Evolutionary conservation across 2,888 invertebrate genomes (phyloP), one percentile per base, ranked within the genome.

Genomic region (Aporophyla lueneburgensis): DNA sequence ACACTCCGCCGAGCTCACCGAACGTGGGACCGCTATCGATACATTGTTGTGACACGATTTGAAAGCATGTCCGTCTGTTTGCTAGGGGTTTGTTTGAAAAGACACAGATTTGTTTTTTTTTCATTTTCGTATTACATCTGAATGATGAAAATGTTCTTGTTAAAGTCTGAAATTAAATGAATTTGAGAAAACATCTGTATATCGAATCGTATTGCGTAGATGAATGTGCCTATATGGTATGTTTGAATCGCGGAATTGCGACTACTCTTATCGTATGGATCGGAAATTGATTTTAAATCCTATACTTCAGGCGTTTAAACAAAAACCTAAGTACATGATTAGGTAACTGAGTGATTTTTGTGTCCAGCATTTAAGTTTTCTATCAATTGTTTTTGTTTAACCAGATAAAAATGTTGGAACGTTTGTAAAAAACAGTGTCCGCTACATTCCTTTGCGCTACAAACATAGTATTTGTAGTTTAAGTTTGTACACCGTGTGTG

Each of bases 1-100:
- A 21, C 51, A 76, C 83, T 67, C 54, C 54, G 71, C 65, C 79
- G 33, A 89, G 71, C 75, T 68, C 66, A 65, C 84, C 80, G 56
- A 49, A 58, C 69, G 46, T 49, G 68, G 71, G 76, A 75, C 40
- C 62, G 61, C 24, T 76, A 12, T n/a, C 65, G 67, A 53, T 46
- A 81, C 82, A 33, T 67, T 78, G 62, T 81, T 81, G 56, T 78
- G 40, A 54, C 43, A 70, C 51, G 53, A 40, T 59, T 53, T 73
- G 10, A 59, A 12, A 19, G 46, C 49, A 14, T 27, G 19, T 27
- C 21, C 6, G 19, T 79, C 33, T 65, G 24, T 46, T 16, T 62
- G 62, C 3, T 33, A 6, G 12, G 3, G 2, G 21, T 21, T 19
- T 33, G 12, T 46, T 54, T 53, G 24, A 67, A n/a, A 49, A 33